phyloP scores from a whole-genome alignment of 2,113 vertebrate species.

The Dicaeum eximium region DNA sequence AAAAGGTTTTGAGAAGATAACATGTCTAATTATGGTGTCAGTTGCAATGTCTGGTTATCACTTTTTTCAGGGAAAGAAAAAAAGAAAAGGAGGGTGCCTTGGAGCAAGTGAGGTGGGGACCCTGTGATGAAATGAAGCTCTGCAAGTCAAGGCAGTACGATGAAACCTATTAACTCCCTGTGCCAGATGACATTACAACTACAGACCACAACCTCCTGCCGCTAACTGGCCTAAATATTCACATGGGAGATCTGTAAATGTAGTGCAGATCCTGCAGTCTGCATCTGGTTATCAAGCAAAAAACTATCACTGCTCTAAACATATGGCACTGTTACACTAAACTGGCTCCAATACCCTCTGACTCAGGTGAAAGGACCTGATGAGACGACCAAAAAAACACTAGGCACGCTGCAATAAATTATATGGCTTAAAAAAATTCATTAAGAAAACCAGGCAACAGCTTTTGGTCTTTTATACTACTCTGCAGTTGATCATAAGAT shows the following conservation, averaged over 20 bases:
- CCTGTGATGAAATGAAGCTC: slow-evolving; percentile 25
- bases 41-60: neutral
- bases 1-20: neutral
- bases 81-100: neutral
- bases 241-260: slow-evolving; percentile 63
- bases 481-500: neutral
- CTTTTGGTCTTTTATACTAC: neutral
- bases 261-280: slow-evolving; percentile 52
- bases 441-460: neutral
- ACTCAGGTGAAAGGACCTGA: slow-evolving; percentile 3
- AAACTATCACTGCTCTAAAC: slow-evolving; percentile 51
- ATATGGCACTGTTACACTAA: slow-evolving; percentile 58
- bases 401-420: neutral
- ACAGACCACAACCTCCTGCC: slow-evolving; percentile 57
- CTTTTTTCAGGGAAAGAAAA: neutral
- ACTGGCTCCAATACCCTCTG: slow-evolving; percentile 11
- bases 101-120: slow-evolving; percentile 27
- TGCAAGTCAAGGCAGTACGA: slow-evolving; percentile 43
- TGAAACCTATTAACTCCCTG: slow-evolving; percentile 70
- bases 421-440: neutral
- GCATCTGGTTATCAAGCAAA: slow-evolving; percentile 70
- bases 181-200: slow-evolving; percentile 68
- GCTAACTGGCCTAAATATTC: slow-evolving; percentile 66
- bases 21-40: neutral
- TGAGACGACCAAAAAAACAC: neutral